phyloP scores from a whole-genome alignment of 2,888 invertebrate species.

The Rhodophaea formosa region DNA sequence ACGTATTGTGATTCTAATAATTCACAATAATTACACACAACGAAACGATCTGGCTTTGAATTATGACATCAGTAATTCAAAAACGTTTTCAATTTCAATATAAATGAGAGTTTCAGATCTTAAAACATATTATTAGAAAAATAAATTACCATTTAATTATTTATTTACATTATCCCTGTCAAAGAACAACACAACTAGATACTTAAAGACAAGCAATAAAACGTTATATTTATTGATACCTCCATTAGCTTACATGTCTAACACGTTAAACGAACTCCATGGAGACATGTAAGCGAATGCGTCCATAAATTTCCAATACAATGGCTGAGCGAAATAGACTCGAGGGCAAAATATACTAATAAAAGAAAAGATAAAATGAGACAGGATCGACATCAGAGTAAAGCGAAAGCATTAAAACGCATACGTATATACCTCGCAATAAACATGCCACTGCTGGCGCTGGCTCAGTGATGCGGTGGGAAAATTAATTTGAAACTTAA shows the following conservation, averaged over 20 bases:
- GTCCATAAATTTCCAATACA: conserved; percentile 37
- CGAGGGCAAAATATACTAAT: conserved; percentile 38
- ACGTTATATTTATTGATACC: conserved; percentile 20
- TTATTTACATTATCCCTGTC: background rate
- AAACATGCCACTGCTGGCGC: conserved; percentile 57
- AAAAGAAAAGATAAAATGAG: conserved; percentile 47
- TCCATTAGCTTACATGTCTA: conserved; percentile 6
- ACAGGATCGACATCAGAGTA: conserved; percentile 39
- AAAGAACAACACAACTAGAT: background rate
- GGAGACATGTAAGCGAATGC: conserved; percentile 21
- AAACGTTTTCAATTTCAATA: too few species aligned
- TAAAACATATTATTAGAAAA: too few species aligned
- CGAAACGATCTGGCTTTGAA: too few species aligned
- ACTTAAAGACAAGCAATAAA: background rate
- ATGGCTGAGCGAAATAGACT: conserved; percentile 28
- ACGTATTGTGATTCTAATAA: too few species aligned
- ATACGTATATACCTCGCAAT: conserved; percentile 47
- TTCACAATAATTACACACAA: too few species aligned
- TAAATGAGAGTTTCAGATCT: too few species aligned
- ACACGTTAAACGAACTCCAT: conserved; percentile 5
- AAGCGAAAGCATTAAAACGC: conserved; percentile 54
- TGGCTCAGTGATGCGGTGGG: conserved; percentile 24
- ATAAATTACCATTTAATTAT: too few species aligned
- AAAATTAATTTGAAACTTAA: conserved; percentile 2
- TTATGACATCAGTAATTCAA: too few species aligned